phyloP scores from a whole-genome alignment of 2,888 invertebrate species.

The Limnephilus marmoratus region DNA sequence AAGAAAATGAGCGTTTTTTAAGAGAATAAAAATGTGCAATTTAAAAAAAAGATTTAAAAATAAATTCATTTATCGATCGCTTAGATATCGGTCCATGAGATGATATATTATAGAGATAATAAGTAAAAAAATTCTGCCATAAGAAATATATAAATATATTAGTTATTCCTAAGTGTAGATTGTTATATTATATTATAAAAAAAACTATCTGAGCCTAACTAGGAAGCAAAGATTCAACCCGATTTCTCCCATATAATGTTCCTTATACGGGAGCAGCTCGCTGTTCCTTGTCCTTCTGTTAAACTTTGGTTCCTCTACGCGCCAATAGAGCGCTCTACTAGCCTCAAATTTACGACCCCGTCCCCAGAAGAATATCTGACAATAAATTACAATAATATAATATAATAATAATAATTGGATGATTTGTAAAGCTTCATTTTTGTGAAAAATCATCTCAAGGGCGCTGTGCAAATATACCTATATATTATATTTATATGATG shows the following conservation, averaged over 20 bases:
- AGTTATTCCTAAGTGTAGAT: background rate
- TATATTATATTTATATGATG: no score
- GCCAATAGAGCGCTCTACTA: slow-evolving; percentile 61
- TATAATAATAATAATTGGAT: no score
- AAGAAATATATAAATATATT: background rate
- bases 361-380: background rate
- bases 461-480: no score
- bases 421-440: no score
- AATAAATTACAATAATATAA: background rate
- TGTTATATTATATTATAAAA: background rate
- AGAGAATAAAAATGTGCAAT: no score
- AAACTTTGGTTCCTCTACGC: slow-evolving; percentile 58
- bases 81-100: no score
- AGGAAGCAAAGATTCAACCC: slow-evolving; percentile 59
- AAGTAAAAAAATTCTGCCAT: no score
- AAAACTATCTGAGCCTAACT: background rate
- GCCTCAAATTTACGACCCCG: background rate
- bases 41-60: no score
- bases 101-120: no score
- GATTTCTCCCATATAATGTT: slow-evolving; percentile 22
- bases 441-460: no score
- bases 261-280: slow-evolving; percentile 43
- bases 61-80: no score
- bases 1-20: no score
- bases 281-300: background rate